Evolutionary conservation across 2,888 invertebrate species (phyloP), one percentile per base, ranked within the genome.

Genomic region (Nephrocerus scutellatus): DNA sequence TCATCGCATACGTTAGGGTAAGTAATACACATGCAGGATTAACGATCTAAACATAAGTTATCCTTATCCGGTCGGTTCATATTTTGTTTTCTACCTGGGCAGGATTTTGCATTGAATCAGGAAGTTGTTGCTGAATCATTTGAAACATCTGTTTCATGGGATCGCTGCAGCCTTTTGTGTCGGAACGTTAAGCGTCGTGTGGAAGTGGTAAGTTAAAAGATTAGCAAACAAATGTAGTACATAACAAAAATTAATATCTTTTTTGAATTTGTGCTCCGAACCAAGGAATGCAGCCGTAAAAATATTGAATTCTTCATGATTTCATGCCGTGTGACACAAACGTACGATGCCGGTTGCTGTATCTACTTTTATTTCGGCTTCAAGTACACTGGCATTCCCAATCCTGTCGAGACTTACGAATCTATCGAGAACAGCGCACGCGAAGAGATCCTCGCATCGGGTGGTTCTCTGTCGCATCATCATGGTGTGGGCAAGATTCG

Each of bases 141-240:
- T 72, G 97, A 98, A 71, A 98, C 98, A 0, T 97, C 97, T 0
- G 95, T 95, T 3, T 87, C 97, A 2, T 98, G 97, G 97, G 90
- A 92, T 69, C 79, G 87, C 36, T 80, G 90, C 9, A 68, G 82
- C 19, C 71, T 79, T 12, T 72, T 98, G 23, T 95, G 95, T 62
- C 74, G 77, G 36, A 92, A 92, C 72, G 95, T 96, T 5, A 97
- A 96, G 65, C 76, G 79, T 38, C 74, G 88, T 32, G 74, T 97
- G 4, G 66, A 73, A 1, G 66, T 66, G 63, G 74, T 74, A 46
- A 53, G 62, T 54, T n/a, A n/a, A n/a, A n/a, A n/a, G n/a, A n/a
- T n/a, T n/a, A n/a, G n/a, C n/a, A n/a, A n/a, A n/a, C n/a, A n/a
- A n/a, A n/a, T n/a, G n/a, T n/a, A n/a, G n/a, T 12, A n/a, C 22